Percentiles rank a stretch among this genome's conserved stretches.
These are phyloP conservation scores for Eupithecia pulchellata DNA, from an alignment of 2,888 invertebrate genomes.

Conservation along the genomic window DNA sequence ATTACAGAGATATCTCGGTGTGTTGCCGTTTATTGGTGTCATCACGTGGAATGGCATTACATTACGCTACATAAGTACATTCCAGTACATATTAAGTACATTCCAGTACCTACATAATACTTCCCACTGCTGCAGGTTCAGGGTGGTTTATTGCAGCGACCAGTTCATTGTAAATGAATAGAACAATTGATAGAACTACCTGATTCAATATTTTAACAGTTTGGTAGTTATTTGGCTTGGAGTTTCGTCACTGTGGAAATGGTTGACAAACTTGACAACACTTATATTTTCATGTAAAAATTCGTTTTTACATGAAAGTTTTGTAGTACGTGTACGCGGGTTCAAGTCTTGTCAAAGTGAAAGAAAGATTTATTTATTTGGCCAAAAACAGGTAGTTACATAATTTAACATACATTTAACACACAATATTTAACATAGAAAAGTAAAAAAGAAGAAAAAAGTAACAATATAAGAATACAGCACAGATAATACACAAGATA, in stretches of 20 bases:
- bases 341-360: neutral
- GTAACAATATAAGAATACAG: no score
- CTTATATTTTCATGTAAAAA: neutral
- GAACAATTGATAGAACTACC: no score
- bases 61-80: neutral
- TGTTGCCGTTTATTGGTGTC: slow-evolving; percentile 9
- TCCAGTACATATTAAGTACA: no score
- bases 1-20: slow-evolving; percentile 4
- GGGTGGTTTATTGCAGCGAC: neutral
- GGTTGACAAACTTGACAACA: neutral
- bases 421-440: no score
- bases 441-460: no score
- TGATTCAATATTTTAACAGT: no score
- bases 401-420: no score
- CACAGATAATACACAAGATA: no score
- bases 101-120: neutral
- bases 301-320: no score
- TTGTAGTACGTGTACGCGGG: neutral
- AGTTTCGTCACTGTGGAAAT: neutral
- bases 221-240: neutral
- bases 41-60: neutral
- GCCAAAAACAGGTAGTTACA: no score
- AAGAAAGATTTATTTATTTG: no score
- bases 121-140: neutral
- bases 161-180: neutral